Evolutionary conservation across 2,797 vertebrate species (phyloP), one percentile per base, ranked within the genome.

Genomic region (Gymnoscopelus braueri): DNA sequence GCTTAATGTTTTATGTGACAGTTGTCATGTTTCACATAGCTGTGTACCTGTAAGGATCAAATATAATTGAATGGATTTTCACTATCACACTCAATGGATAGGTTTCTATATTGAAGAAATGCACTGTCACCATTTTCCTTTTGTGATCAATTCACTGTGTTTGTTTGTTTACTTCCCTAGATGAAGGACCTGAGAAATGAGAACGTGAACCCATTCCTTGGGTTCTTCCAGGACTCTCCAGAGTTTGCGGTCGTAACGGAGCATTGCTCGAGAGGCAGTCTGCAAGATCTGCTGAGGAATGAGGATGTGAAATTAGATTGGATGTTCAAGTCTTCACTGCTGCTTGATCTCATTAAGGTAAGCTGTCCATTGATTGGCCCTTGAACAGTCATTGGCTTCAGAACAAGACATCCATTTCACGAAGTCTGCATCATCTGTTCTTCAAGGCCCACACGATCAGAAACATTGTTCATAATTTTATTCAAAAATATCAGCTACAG

Each of bases 241-340:
- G 88, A 94, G 81, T 94, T 93, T 75, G 95, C 94, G 0, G 89
- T 96, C 65, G 95, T 95, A 72, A 95, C 94, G 0, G 95, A 96
- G 82, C 94, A 95, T 82, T 95, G 95, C 80, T 95, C 95, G 0
- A 87, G 95, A 0, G 95, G 95, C 52, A 95, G 95, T 57, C 88
- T 96, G 58, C 92, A 95, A 61, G 95, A 96, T 80, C 93, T 96
- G 52, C 92, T 96, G 63, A 91, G 87, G 72, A 96, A 96, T 7
- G 92, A 94, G 15, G 95, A 96, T 4, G 93, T 95, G 5, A 95
- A 96, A 78, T 80, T 96, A 56, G 95, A 96, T 89, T 96, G 95
- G 95, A 96, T 96, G 95, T 96, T 96, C 81, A 96, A 96, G 78
- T 96, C 95, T 11, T 96, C 95, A 0, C 92, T 96, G 57, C 1